Evolutionary conservation across 2,797 vertebrate genomes (phyloP), one percentile per base, ranked within the genome.

Genomic region (Falco columbarius): DNA sequence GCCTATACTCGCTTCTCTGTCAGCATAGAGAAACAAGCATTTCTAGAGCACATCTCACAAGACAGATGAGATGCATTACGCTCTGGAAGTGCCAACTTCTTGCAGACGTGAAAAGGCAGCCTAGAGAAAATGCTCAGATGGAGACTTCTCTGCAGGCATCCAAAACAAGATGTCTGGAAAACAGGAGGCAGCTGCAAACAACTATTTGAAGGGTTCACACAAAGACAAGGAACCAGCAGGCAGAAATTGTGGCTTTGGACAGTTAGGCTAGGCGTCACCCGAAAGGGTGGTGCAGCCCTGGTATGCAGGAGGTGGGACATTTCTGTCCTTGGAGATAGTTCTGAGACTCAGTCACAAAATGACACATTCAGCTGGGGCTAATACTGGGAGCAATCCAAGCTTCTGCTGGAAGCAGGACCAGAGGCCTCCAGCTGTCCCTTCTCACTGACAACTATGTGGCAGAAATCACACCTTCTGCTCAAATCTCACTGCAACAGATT

Each of bases 1-100:
- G 81, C 66, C 70, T 54, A 19, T 49, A 42, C 29, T 65, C 9
- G 5, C 8, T 89, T 67, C 56, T 87, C 68, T 81, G 75, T 58
- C 63, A 83, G 71, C 63, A 82, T 59, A 94, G 81, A 85, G 74
- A 88, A 90, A 85, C 36, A 55, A 90, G 72, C 75, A 83, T 74
- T 91, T 93, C 90, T 80, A 63, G 88, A 95, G 71, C 68, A 70
- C 30, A 63, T 47, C 59, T 88, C 55, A 5, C 16, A 58, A 70
- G 7, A 62, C 42, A 88, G 52, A 58, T 22, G 38, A 93, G 79
- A 93, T 51, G 23, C 94, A 85, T 79, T 85, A 79, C 27, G 44
- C 63, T 71, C 67, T 94, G 63, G 58, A 82, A 95, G 44, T 73
- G 74, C 90, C 75, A 85, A 0, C 29, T 58, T 93, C 63, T 66